Evolutionary conservation across 37 sponge, comb jelly and placozoan genomes (phyloP).

Genomic region (Beroe ovata): DNA sequence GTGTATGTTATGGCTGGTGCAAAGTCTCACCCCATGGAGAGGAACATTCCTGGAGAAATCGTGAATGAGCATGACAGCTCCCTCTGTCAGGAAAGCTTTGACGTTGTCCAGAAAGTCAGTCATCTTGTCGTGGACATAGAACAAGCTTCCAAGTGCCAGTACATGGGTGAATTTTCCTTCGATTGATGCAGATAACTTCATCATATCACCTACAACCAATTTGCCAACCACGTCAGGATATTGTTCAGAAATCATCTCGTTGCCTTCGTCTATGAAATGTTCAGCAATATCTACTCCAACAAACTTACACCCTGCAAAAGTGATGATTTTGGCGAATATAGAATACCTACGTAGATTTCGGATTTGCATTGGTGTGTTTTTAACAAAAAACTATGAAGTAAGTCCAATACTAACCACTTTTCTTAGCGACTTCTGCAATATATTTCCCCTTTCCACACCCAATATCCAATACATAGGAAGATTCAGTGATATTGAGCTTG

Average conservation of each 20-base stretch:
- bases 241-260: background rate
- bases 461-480: background rate
- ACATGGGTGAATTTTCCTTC: constrained; percentile 11
- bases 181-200: background rate
- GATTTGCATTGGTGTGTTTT: too few relatives aligned
- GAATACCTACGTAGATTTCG: too few relatives aligned
- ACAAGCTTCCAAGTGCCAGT: constrained; percentile 5
- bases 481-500: background rate
- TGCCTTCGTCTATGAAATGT: background rate
- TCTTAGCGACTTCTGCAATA: background rate
- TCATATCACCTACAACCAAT: constrained; percentile 3
- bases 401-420: background rate
- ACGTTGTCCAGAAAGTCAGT: background rate
- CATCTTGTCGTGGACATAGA: constrained; percentile 30
- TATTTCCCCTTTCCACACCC: constrained; percentile 42
- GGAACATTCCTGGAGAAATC: constrained; percentile 24
- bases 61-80: background rate
- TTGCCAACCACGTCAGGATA: background rate
- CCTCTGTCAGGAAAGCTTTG: background rate
- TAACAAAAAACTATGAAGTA: too few relatives aligned
- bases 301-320: constrained; percentile 10
- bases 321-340: too few relatives aligned
- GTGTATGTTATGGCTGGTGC: too few relatives aligned
- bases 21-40: background rate
- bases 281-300: background rate